Conservation (phyloP, 2,113 vertebrate species). For the Oryctolagus cuniculus region mOryCun1.1 NC_091447.1:50830501-50831000, state of each 20-base stretch:
- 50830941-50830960: neutral
- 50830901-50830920: neutral
- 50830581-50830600: neutral
- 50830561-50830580: neutral
- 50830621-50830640: too few species aligned
- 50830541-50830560: rapidly evolving
- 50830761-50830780: neutral
- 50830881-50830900: neutral
- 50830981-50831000: neutral
- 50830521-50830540: neutral
- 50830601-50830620: neutral
- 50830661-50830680: neutral
- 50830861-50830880: neutral
- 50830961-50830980: neutral
- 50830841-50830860: neutral
- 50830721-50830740: neutral
- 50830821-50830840: neutral
- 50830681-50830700: slow-evolving; percentile 3
- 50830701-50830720: neutral
- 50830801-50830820: neutral
- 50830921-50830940: neutral
- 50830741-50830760: neutral
- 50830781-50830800: neutral
- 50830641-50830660: neutral
- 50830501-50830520: neutral